These are phyloP conservation scores for Drosophila orena DNA, from an alignment of 1,140 invertebrate genomes.

Conservation along the genomic window DNA sequence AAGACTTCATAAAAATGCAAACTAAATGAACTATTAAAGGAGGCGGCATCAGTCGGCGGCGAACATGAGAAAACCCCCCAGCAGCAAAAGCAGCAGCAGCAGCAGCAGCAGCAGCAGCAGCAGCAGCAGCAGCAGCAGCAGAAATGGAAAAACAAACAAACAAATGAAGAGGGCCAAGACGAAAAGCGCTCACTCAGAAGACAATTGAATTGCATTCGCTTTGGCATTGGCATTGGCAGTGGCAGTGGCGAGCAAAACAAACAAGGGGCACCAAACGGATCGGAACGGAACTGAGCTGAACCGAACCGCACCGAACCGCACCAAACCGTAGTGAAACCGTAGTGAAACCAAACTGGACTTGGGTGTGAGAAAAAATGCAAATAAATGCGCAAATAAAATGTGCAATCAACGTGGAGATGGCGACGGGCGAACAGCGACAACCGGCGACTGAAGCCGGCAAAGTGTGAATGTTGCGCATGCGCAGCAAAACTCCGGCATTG, in stretches of 20 bases:
- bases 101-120: slow-evolving; percentile 2
- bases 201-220: slow-evolving; percentile 79
- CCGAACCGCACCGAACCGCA: slow-evolving; percentile 1
- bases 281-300: slow-evolving; percentile 2
- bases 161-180: slow-evolving; percentile 55
- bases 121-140: slow-evolving; percentile 17
- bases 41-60: slow-evolving; percentile 57
- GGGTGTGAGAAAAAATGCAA: slow-evolving; percentile 81
- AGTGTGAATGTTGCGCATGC: slow-evolving; percentile 83
- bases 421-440: slow-evolving; percentile 60
- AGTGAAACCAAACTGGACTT: slow-evolving; percentile 1
- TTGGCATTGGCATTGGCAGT: slow-evolving; percentile 42
- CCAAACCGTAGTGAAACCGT: not conserved
- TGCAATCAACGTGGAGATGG: slow-evolving; percentile 74
- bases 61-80: slow-evolving; percentile 72
- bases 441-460: slow-evolving; percentile 41
- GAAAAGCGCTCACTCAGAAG: slow-evolving; percentile 59
- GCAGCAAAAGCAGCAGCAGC: slow-evolving; percentile 3
- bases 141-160: slow-evolving; percentile 54
- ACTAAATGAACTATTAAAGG: slow-evolving; percentile 83
- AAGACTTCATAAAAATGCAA: slow-evolving; percentile 83
- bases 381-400: slow-evolving; percentile 84
- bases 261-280: slow-evolving; percentile 23
- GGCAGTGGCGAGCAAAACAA: slow-evolving; percentile 39
- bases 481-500: slow-evolving; percentile 37